Evolutionary conservation across 2,113 vertebrate genomes (phyloP).

Genomic region (Aphelocoma coerulescens): DNA sequence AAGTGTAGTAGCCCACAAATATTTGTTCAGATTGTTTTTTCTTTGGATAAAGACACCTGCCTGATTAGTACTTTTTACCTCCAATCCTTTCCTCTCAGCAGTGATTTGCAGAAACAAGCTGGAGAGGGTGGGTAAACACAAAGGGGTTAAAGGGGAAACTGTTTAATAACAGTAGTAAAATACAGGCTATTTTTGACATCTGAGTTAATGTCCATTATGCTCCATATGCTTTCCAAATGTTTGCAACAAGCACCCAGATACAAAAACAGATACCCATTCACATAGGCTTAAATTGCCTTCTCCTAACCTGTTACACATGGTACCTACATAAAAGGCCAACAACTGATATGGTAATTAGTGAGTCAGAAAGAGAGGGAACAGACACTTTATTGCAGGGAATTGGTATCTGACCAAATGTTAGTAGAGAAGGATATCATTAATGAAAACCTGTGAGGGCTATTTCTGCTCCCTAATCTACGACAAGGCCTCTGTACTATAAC

Average conservation of each 20-base stretch:
- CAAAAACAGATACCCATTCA: conserved; percentile 79
- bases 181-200: conserved; percentile 82
- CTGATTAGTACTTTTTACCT: conserved; percentile 68
- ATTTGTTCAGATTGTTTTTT: conserved; percentile 72
- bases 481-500: conserved; percentile 57
- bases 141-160: conserved; percentile 80
- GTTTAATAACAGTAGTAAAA: conserved; percentile 86
- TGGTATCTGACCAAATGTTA: conserved; percentile 44
- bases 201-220: conserved; percentile 78
- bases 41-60: conserved; percentile 78
- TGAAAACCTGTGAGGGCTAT: conserved; percentile 49
- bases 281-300: conserved; percentile 58
- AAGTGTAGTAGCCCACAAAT: conserved; percentile 58
- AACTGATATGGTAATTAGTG: conserved; percentile 72
- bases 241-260: conserved; percentile 72
- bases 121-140: conserved; percentile 76
- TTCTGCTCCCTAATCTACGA: conserved; percentile 17
- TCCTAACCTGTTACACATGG: conserved; percentile 68
- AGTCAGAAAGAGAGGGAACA: conserved; percentile 34
- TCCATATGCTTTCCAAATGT: conserved; percentile 88
- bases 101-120: conserved; percentile 76
- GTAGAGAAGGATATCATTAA: conserved; percentile 42
- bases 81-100: conserved; percentile 63
- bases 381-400: conserved; percentile 46
- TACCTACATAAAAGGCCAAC: conserved; percentile 65